Conservation (phyloP, 2,888 invertebrate genomes). For the Dione vanillae region DNA sequence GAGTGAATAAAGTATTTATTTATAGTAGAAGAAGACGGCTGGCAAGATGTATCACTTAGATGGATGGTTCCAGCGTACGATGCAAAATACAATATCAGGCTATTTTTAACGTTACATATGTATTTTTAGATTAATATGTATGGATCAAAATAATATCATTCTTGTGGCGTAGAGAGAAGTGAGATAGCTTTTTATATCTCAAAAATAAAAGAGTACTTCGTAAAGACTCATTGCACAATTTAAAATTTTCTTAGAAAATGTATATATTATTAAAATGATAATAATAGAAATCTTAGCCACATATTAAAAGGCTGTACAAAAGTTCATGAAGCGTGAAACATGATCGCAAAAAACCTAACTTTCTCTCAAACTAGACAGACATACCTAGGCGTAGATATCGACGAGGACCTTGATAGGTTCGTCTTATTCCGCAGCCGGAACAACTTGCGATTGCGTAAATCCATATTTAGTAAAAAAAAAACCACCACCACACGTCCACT, state of each 20-base stretch:
- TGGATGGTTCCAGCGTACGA: constrained; percentile 26
- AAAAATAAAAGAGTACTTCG: neutral
- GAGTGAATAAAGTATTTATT: constrained; percentile 27
- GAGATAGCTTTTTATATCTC: neutral
- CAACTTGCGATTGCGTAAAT: constrained; percentile 70
- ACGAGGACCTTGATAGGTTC: constrained; percentile 67
- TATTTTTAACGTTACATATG: constrained; percentile 18
- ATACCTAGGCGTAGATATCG: constrained; percentile 76
- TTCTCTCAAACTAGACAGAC: constrained; percentile 41
- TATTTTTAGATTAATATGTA: constrained; percentile 15
- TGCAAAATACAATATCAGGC: constrained; percentile 18
- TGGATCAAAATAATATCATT: constrained; percentile 2
- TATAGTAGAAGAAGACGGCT: constrained; percentile 27
- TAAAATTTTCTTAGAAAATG: neutral
- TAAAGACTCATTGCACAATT: too few relatives aligned
- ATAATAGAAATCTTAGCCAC: constrained; percentile 16
- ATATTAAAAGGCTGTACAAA: constrained; percentile 33
- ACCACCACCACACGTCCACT: constrained; percentile 67
- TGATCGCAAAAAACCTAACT: constrained; percentile 36
- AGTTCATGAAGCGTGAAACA: constrained; percentile 36
- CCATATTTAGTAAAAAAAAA: constrained; percentile 62
- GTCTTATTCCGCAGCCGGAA: constrained; percentile 65
- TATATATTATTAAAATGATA: neutral
- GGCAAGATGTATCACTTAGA: constrained; percentile 30
- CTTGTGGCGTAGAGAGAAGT: neutral